Evolutionary conservation across 2,888 invertebrate species (phyloP).

Genomic region (Hyles lineata): DNA sequence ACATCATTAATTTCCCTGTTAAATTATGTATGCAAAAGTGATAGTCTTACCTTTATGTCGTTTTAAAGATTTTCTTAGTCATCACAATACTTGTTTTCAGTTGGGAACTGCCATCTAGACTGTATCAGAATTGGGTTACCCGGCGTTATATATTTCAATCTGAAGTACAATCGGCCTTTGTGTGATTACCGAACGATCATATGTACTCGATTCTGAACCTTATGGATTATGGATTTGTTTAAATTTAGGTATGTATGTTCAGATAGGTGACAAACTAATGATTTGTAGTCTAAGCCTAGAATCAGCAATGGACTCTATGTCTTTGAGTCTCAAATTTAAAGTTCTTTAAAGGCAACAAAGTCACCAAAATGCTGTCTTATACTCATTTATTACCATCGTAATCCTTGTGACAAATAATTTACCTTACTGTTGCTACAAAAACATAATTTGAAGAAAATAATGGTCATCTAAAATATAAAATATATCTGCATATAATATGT

Average conservation of each 20-base stretch:
- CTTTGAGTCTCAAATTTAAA: background rate
- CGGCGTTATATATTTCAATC: background rate
- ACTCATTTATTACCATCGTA: too few relatives aligned
- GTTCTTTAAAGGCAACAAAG: background rate
- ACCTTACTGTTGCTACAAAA: too few relatives aligned
- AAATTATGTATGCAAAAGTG: too few relatives aligned
- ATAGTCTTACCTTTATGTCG: conserved; percentile 7
- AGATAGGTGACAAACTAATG: background rate
- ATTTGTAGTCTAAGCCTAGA: background rate
- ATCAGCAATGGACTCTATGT: too few relatives aligned
- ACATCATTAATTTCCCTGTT: too few relatives aligned
- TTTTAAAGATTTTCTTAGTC: background rate
- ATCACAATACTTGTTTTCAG: background rate
- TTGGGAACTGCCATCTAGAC: background rate
- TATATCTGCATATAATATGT: background rate
- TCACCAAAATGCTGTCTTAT: too few relatives aligned
- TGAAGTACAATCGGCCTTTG: conserved; percentile 9
- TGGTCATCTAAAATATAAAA: background rate
- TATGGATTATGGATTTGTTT: background rate
- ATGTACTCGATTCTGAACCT: background rate
- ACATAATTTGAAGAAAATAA: background rate
- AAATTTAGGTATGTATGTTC: background rate
- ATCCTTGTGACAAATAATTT: too few relatives aligned
- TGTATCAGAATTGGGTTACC: background rate
- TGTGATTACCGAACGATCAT: background rate